Conservation (phyloP, 2,888 invertebrate genomes). For the Mystacides longicornis region DNA sequence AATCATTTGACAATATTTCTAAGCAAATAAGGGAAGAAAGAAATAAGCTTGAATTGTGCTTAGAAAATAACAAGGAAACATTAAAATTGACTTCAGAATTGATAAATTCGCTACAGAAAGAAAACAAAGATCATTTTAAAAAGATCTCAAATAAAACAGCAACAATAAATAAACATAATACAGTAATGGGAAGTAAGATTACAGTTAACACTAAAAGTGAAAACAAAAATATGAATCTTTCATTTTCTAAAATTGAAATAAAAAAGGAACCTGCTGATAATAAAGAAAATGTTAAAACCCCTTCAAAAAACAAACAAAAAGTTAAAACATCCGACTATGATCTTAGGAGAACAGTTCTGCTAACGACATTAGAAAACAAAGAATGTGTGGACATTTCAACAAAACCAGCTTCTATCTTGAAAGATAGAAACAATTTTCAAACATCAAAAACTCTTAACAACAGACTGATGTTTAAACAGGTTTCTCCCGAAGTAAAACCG, state of each 20-base stretch:
- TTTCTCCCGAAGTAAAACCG: background rate
- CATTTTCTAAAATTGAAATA: background rate
- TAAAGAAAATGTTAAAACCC: background rate
- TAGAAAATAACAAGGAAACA: conserved; percentile 9
- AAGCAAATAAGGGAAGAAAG: conserved; percentile 9
- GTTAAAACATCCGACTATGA: background rate
- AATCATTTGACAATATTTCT: background rate
- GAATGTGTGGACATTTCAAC: background rate
- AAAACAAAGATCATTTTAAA: background rate
- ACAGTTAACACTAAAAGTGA: background rate
- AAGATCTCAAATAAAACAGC: conserved; percentile 2
- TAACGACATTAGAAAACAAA: background rate
- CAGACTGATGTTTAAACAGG: background rate
- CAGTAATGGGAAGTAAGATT: background rate
- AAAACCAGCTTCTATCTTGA: background rate
- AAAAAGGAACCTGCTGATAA: background rate
- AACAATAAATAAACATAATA: background rate
- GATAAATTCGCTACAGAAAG: background rate
- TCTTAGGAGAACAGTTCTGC: background rate
- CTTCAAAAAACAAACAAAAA: background rate
- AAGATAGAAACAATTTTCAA: background rate
- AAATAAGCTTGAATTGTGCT: background rate
- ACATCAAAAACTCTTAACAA: background rate
- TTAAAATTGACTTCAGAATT: conserved; percentile 10
- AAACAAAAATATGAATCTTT: background rate